These are phyloP conservation scores for Oikopleura albicans DNA, from an alignment of 23 tunicate genomes.

Conservation along the genomic window DNA sequence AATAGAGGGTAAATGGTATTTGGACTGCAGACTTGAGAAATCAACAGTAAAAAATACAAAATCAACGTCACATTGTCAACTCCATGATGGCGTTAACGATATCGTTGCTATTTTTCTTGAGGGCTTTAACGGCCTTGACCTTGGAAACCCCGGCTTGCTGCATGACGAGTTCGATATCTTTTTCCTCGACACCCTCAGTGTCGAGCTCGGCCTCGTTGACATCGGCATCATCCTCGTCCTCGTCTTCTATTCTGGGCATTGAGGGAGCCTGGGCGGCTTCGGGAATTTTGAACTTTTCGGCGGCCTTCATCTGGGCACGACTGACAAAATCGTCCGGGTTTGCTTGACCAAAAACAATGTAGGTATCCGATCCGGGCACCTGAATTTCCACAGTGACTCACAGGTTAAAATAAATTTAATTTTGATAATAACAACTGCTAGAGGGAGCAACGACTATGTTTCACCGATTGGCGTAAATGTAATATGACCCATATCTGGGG, in stretches of 20 bases:
- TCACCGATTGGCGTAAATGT: too few species aligned
- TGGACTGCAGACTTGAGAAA: too few species aligned
- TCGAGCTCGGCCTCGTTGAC: conserved; percentile 29
- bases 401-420: too few species aligned
- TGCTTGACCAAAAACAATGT: conserved; percentile 94
- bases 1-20: too few species aligned
- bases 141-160: conserved; percentile 85
- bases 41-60: too few species aligned
- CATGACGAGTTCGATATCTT: conserved; percentile 95
- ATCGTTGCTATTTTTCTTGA: conserved; percentile 63
- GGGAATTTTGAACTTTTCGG: conserved; percentile 68
- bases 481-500: too few species aligned
- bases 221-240: background rate
- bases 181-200: conserved; percentile 54
- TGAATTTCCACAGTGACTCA: too few species aligned
- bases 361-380: conserved; percentile 54
- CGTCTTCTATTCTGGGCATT: conserved; percentile 44
- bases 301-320: conserved; percentile 86
- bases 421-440: too few species aligned
- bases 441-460: too few species aligned
- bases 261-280: conserved; percentile 58
- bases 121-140: conserved; percentile 59
- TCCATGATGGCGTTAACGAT: conserved; percentile 95
- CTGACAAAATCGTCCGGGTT: conserved; percentile 31
- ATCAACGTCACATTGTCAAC: background rate